phyloP scores from a whole-genome alignment of 2,888 invertebrate genomes.

The Keiferia lycopersicella region DNA sequence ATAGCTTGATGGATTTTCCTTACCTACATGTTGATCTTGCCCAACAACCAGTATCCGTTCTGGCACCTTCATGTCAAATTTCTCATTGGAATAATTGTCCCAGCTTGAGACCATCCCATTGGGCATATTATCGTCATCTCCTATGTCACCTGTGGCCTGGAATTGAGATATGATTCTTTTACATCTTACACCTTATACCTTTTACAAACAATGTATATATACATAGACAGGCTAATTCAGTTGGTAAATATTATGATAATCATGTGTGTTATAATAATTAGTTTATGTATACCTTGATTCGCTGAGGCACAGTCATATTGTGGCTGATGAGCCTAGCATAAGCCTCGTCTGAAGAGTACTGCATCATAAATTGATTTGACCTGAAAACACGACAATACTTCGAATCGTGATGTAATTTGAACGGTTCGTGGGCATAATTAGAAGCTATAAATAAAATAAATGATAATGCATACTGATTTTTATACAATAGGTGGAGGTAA shows the following conservation, averaged over 20 bases:
- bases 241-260: not conserved
- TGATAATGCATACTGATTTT: conserved; percentile 11
- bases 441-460: conserved; percentile 9
- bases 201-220: too few relatives aligned
- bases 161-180: conserved; percentile 27
- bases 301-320: conserved; percentile 77
- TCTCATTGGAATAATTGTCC: conserved; percentile 84
- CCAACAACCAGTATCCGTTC: conserved; percentile 95
- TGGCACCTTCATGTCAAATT: conserved; percentile 95
- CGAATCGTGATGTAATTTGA: not conserved
- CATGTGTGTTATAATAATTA: not conserved
- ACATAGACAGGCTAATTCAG: too few relatives aligned
- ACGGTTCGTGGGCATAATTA: conserved; percentile 7
- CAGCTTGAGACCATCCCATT: conserved; percentile 83
- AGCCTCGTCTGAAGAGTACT: conserved; percentile 72
- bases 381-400: conserved; percentile 17
- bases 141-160: conserved; percentile 86
- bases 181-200: too few relatives aligned
- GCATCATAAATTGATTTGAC: conserved; percentile 48
- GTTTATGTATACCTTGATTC: conserved; percentile 65
- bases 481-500: conserved; percentile 14
- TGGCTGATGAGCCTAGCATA: conserved; percentile 76
- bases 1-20: conserved; percentile 32
- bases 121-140: conserved; percentile 83
- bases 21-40: conserved; percentile 85